Percentiles rank a stretch among this genome's conserved stretches.
Evolutionary conservation across 2,113 vertebrate species (phyloP).

Genomic region (Triplophysa siluroides): DNA sequence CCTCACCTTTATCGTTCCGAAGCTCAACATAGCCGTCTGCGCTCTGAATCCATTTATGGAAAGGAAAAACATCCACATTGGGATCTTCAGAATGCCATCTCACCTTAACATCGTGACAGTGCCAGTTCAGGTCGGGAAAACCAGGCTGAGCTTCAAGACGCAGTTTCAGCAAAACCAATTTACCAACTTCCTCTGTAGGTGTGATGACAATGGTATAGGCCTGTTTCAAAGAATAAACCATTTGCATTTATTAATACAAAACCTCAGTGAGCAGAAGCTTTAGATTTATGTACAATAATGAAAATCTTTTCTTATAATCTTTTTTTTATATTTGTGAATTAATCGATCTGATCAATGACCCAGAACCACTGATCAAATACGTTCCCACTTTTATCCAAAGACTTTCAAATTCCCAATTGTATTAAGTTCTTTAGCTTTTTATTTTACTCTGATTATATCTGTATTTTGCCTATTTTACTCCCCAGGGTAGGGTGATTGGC

Average conservation of each 20-base stretch:
- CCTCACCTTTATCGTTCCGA: slow-evolving; percentile 55
- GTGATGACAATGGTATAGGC: slow-evolving; percentile 40
- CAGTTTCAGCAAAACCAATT: slow-evolving; percentile 64
- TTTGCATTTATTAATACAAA: slow-evolving; percentile 51
- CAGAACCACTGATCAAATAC: too few relatives aligned
- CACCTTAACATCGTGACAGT: slow-evolving; percentile 65
- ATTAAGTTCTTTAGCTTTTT: too few relatives aligned
- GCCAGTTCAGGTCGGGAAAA: slow-evolving; percentile 68
- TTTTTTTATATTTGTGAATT: background rate
- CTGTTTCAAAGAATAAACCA: slow-evolving; percentile 48
- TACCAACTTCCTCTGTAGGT: slow-evolving; percentile 50
- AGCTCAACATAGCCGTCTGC: slow-evolving; percentile 65
- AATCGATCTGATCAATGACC: too few relatives aligned
- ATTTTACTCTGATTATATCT: background rate
- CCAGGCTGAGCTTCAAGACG: slow-evolving; percentile 59
- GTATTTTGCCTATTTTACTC: too few relatives aligned
- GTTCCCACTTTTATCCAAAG: too few relatives aligned
- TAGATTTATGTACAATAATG: background rate
- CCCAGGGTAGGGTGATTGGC: too few relatives aligned
- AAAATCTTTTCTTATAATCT: background rate
- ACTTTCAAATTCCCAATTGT: too few relatives aligned
- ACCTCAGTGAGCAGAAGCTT: background rate
- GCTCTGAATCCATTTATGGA: slow-evolving; percentile 64
- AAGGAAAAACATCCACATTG: slow-evolving; percentile 59
- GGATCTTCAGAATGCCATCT: slow-evolving; percentile 19